Evolutionary conservation across 2,888 invertebrate genomes (phyloP).

Genomic region (Encarsia formosa): DNA sequence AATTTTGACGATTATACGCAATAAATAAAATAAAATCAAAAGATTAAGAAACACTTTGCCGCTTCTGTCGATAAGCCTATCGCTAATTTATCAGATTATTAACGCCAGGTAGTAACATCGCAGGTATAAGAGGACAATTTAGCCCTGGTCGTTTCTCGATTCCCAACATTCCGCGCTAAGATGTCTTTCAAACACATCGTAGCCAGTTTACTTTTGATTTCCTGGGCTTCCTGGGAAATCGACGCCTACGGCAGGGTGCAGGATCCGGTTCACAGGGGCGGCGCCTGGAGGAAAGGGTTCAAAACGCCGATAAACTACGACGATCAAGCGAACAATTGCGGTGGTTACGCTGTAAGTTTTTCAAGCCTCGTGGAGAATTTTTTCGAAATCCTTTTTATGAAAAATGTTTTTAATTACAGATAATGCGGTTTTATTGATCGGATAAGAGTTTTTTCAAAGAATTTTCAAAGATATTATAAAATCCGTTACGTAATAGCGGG

Average conservation of each 20-base stretch:
- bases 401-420: too few relatives aligned
- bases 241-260: constrained; percentile 27
- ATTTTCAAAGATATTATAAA: too few relatives aligned
- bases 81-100: too few relatives aligned
- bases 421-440: too few relatives aligned
- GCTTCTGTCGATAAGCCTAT: too few relatives aligned
- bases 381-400: neutral
- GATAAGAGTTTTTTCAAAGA: too few relatives aligned
- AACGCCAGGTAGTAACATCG: too few relatives aligned
- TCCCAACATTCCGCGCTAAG: constrained; percentile 4
- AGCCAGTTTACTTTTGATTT: neutral
- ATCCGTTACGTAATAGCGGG: too few relatives aligned
- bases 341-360: neutral
- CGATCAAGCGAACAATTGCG: constrained; percentile 1
- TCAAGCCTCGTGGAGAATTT: neutral
- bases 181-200: constrained; percentile 17
- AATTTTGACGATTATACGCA: too few relatives aligned
- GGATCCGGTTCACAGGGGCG: constrained; percentile 29
- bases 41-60: too few relatives aligned
- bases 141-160: neutral
- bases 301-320: neutral
- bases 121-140: neutral
- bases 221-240: neutral
- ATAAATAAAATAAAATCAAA: too few relatives aligned
- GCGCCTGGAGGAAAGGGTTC: constrained; percentile 28